These are phyloP conservation scores for Lacerta bilineata DNA, from an alignment of 2,797 vertebrate genomes.

Conservation along the genomic window DNA sequence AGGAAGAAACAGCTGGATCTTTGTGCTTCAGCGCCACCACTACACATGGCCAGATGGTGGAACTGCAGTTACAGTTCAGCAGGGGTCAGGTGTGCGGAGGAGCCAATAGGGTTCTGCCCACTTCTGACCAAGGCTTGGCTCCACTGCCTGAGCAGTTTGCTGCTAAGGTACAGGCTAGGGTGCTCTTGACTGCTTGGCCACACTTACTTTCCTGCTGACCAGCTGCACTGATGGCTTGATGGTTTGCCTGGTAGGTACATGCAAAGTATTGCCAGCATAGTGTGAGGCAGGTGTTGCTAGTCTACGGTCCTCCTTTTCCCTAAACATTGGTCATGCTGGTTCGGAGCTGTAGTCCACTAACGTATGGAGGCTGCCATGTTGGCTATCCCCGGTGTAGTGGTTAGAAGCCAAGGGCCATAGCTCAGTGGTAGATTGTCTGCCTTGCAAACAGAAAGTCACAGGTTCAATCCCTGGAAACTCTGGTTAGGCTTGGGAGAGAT, in stretches of 20 bases:
- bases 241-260: neutral
- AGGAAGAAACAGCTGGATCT: neutral
- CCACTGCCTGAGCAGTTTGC: neutral
- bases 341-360: too few relatives aligned
- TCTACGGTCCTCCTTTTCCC: too few relatives aligned
- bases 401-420: neutral
- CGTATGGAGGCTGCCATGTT: neutral
- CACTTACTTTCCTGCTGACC: too few relatives aligned
- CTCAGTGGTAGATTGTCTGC: too few relatives aligned
- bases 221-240: neutral
- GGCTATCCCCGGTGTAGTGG: neutral
- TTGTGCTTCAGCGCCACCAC: neutral
- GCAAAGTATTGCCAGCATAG: neutral
- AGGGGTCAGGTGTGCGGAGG: neutral
- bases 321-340: too few relatives aligned
- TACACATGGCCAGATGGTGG: neutral
- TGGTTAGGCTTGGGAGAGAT: too few relatives aligned
- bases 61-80: neutral
- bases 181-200: neutral
- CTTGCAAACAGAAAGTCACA: too few relatives aligned
- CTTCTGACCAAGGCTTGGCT: neutral
- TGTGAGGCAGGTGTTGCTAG: too few relatives aligned
- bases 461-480: too few relatives aligned
- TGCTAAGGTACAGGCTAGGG: neutral
- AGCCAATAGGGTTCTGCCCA: neutral